phyloP scores from a whole-genome alignment of 2,888 invertebrate genomes.

The Palloptera scutellata region DNA sequence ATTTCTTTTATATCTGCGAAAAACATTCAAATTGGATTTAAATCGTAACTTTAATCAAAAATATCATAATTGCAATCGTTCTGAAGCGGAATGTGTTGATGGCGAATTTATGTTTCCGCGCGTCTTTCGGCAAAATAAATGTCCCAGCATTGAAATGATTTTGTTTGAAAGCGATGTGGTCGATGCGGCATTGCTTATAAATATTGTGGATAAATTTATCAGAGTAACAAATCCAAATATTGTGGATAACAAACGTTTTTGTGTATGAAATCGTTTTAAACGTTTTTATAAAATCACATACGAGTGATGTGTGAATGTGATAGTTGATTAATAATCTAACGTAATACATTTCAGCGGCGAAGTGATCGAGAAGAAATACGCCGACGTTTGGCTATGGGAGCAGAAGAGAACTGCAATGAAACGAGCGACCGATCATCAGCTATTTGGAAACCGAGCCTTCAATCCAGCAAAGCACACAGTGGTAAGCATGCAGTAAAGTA shows the following conservation, averaged over 20 bases:
- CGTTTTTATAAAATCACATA: not conserved
- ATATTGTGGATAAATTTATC: constrained; percentile 69
- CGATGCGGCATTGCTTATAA: constrained; percentile 65
- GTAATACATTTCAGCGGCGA: constrained; percentile 72
- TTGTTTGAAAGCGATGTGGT: constrained; percentile 42
- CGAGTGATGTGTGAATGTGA: too few species aligned
- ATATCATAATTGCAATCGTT: constrained; percentile 37
- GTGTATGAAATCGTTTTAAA: constrained; percentile 39
- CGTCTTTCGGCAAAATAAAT: constrained; percentile 44
- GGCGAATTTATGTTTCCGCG: constrained; percentile 49
- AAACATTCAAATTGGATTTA: constrained; percentile 37
- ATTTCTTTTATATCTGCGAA: constrained; percentile 37
- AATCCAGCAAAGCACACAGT: constrained; percentile 71
- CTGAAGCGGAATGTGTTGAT: constrained; percentile 46
- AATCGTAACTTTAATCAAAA: constrained; percentile 37
- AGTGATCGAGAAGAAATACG: constrained; percentile 94
- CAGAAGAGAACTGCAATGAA: constrained; percentile 71
- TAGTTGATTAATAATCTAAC: not conserved
- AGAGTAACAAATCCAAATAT: constrained; percentile 67
- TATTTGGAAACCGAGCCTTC: constrained; percentile 83
- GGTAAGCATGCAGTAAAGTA: constrained; percentile 17
- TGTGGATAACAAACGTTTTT: constrained; percentile 54
- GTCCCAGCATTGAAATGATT: constrained; percentile 44
- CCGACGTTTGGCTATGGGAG: constrained; percentile 84
- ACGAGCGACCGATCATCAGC: constrained; percentile 69